These are phyloP conservation scores for Drosophila sturtevanti DNA, from an alignment of 1,140 invertebrate species.

Conservation along the genomic window DNA sequence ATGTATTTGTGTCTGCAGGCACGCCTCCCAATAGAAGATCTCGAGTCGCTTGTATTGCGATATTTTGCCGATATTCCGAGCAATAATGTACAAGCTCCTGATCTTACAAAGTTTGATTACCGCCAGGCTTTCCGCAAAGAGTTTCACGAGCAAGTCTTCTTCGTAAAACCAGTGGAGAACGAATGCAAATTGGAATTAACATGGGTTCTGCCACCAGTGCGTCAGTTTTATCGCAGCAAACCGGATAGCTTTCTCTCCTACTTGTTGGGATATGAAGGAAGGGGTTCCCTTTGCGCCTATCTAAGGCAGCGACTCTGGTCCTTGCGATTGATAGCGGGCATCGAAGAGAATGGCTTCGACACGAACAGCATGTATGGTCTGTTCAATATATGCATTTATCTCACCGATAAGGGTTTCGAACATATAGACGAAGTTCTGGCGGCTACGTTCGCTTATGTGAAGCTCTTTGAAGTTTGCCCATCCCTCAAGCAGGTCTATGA, in stretches of 20 bases:
- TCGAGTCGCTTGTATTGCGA: slow-evolving; percentile 87
- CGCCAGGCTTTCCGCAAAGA: slow-evolving; percentile 85
- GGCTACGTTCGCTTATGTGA: slow-evolving; percentile 89
- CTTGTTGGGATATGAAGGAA: slow-evolving; percentile 94
- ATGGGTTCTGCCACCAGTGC: slow-evolving; percentile 91
- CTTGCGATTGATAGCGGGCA: slow-evolving; percentile 89
- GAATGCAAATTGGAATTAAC: slow-evolving; percentile 87
- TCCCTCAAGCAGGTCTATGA: slow-evolving; percentile 83
- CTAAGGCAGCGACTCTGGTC: slow-evolving; percentile 93
- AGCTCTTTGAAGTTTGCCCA: slow-evolving; percentile 85
- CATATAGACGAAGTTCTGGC: slow-evolving; percentile 88
- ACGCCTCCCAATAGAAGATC: slow-evolving; percentile 88
- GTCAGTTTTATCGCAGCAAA: slow-evolving; percentile 88
- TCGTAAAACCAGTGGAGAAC: slow-evolving; percentile 91
- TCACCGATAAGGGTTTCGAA: slow-evolving; percentile 91
- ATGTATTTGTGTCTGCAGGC: slow-evolving; percentile 94
- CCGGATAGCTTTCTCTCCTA: slow-evolving; percentile 91
- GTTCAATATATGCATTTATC: slow-evolving; percentile 89
- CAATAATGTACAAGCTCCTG: slow-evolving; percentile 85
- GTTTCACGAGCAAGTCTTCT: slow-evolving; percentile 89
- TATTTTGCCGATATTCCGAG: slow-evolving; percentile 87
- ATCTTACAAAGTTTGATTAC: slow-evolving; percentile 84
- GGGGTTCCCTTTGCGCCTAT: slow-evolving; percentile 92
- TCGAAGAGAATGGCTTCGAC: slow-evolving; percentile 89
- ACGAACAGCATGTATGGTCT: slow-evolving; percentile 89